These are phyloP conservation scores for Xestia c-nigrum DNA, from an alignment of 2,888 invertebrate genomes.

Conservation along the genomic window DNA sequence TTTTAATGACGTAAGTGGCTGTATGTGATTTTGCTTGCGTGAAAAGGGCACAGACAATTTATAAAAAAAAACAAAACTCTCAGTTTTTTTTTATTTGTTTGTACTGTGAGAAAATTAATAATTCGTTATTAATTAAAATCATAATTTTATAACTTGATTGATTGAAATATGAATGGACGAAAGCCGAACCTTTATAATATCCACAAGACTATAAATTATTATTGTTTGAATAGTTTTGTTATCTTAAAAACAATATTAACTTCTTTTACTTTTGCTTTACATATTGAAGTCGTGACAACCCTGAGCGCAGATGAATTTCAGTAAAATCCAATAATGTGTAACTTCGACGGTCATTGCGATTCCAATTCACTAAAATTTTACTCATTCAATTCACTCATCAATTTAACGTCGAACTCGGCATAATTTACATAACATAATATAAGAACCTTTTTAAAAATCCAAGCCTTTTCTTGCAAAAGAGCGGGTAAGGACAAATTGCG, in stretches of 20 bases:
- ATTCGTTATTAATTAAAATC: too few relatives aligned
- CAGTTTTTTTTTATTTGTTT: neutral
- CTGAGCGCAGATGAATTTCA: constrained; percentile 66
- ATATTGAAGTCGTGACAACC: constrained; percentile 37
- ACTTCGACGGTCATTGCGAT: constrained; percentile 58
- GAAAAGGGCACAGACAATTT: constrained; percentile 43
- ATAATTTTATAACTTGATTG: too few relatives aligned
- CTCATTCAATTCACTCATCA: constrained; percentile 55
- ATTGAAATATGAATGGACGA: neutral
- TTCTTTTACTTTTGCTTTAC: neutral
- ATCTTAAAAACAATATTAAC: neutral
- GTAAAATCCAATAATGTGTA: constrained; percentile 65
- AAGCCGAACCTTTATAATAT: neutral
- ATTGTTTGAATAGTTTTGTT: neutral
- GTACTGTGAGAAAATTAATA: neutral
- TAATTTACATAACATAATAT: neutral
- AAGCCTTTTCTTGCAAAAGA: neutral
- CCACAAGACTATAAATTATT: neutral
- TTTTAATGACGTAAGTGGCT: constrained; percentile 82
- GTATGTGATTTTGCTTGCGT: constrained; percentile 63
- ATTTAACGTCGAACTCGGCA: constrained; percentile 21
- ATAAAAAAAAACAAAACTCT: constrained; percentile 7
- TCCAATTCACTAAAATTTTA: constrained; percentile 62
- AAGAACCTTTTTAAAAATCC: neutral
- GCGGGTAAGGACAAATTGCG: neutral